Conservation (phyloP, 1,140 invertebrate species). For the Cotesia typhae region DNA sequence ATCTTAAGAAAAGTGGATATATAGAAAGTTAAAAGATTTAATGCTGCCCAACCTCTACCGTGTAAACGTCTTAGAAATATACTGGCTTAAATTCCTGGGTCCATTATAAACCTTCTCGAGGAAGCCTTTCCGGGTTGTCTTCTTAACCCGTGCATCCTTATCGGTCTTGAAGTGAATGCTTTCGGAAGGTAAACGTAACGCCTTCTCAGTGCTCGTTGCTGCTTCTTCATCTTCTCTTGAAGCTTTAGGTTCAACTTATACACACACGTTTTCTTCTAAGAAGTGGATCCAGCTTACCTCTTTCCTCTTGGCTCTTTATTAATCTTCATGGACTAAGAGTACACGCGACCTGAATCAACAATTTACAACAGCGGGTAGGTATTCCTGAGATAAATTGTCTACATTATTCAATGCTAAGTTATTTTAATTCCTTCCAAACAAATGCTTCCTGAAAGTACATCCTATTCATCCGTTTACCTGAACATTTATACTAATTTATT, state of each 20-base stretch:
- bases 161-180: slow-evolving; percentile 23
- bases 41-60: slow-evolving; percentile 45
- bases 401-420: too few species aligned
- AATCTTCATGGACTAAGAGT: slow-evolving; percentile 9
- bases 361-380: not conserved
- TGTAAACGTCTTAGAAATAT: slow-evolving; percentile 51
- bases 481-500: too few species aligned
- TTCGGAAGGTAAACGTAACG: slow-evolving; percentile 16
- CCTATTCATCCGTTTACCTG: too few species aligned
- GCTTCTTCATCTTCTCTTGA: not conserved
- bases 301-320: not conserved
- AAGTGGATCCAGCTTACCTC: not conserved
- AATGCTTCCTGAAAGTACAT: too few species aligned
- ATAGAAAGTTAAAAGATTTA: slow-evolving; percentile 44
- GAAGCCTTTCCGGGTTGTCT: slow-evolving; percentile 36
- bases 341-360: slow-evolving; percentile 9
- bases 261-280: too few species aligned
- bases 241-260: not conserved
- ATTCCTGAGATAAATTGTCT: not conserved
- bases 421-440: too few species aligned
- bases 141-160: slow-evolving; percentile 27
- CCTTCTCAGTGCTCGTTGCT: slow-evolving; percentile 7
- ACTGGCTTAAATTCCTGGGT: slow-evolving; percentile 36
- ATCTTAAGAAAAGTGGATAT: slow-evolving; percentile 12
- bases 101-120: slow-evolving; percentile 38